Evolutionary conservation across 1,140 invertebrate genomes (phyloP), one percentile per base, ranked within the genome.

Genomic region (Megalopta genalis): DNA sequence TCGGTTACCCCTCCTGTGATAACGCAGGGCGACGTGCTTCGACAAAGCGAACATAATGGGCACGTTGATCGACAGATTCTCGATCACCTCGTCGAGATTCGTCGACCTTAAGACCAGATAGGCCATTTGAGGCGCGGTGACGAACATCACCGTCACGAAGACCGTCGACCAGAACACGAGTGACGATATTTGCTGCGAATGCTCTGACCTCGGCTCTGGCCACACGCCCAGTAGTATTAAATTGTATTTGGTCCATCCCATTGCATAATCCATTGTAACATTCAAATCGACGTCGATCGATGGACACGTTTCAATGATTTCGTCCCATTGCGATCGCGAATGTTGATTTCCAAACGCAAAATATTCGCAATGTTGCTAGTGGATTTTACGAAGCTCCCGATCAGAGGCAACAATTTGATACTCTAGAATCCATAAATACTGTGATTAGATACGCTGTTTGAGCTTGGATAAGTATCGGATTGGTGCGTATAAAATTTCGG

Each of bases 11-110:
- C 80, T 23, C 7, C 32, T 57, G 10, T 75, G 60, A 9, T 70
- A 75, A 2, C 77, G 37, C 5, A 82, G 7, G 9, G 65, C 49
- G 1, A 64, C 54, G 3, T 80, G 81, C 21, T 82, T 82, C 12
- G 42, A 3, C 59, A 80, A 4, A 0, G 81, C 70, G 12, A 82
- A 82, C 7, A 1, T n/a, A 21, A 70, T 75, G 8, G 81, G 81
- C 23, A 80, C 46, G 32, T 82, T 82, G 32, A 80, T 49, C 14
- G 81, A 80, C 18, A 83, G 27, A 23, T 83, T 83, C 16, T 80
- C 71, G 7, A 80, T 63, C 14, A 39, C 46, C 18, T 80, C 71
- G 27, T 75, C 52, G n/a, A 71, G 9, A 39, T 1, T 72, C 0
- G 23, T 71, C 1, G 65, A 80, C 37, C 59, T 71, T 2, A 80